Evolutionary conservation across 2,888 invertebrate genomes (phyloP), one percentile per base, ranked within the genome.

Genomic region (Blastobasis adustella): DNA sequence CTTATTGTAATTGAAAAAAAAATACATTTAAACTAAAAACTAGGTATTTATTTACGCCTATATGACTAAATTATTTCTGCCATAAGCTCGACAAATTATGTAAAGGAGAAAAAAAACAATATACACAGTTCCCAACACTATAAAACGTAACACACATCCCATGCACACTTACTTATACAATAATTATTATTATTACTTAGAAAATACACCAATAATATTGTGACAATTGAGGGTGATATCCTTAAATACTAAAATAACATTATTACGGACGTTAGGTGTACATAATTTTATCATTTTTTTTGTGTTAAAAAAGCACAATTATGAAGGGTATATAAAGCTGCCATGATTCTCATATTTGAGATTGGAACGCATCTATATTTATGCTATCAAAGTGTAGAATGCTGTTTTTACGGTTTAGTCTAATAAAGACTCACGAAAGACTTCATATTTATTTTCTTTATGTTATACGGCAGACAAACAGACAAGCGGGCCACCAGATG

Each of bases 211-310:
- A 48, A 53, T 51, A 54, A 50, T 60, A 58, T 66, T 68, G 66
- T 69, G 67, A 69, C 69, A 58, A 50, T 49, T 50, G 54, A 55
- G 52, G 54, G 60, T 56, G 55, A 61, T 60, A 63, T 60, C 58
- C 64, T 65, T 66, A 67, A 40, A 39, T 46, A 59, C 59, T 67
- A 65, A 45, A 48, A 59, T 62, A 63, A 66, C 65, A 65, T 59
- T 58, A 54, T 23, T 23, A 58, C 56, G 68, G 69, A 67, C 68
- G 66, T 62, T 61, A 63, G 56, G 59, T 46, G 47, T 49, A 53
- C 55, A 42, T 42, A 42, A 42, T 42, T 23, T 23, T 23, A 23
- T 23, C n/a, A n/a, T 23, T 23, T 23, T 23, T 23, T 23, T 23
- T 23, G 23, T 23, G 23, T 47, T 43, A 40, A 36, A 50, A 36